Percentiles rank a stretch among this genome's conserved stretches.
These are phyloP conservation scores for Agrochola lychnidis DNA, from an alignment of 2,888 invertebrate species.

Conservation along the genomic window DNA sequence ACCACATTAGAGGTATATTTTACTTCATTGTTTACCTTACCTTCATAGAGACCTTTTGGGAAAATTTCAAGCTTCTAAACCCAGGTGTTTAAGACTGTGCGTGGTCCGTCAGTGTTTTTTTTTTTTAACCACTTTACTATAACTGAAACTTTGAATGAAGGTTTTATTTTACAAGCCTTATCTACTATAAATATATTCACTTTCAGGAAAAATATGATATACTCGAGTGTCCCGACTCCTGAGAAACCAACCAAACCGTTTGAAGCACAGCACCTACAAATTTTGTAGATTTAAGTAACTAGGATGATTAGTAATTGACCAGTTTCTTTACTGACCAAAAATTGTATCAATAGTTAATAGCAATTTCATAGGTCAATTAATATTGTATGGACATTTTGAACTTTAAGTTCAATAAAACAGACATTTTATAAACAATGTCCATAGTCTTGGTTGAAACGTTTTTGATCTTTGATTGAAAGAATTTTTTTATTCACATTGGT, in stretches of 20 bases:
- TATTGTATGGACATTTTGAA: conserved; percentile 1
- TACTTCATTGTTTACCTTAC: too few relatives aligned
- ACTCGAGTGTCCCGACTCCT: conserved; percentile 33
- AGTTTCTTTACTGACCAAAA: too few relatives aligned
- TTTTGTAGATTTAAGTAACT: not conserved
- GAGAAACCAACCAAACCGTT: conserved; percentile 28
- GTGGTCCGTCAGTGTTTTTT: too few relatives aligned
- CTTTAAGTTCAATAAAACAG: not conserved
- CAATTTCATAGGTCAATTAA: not conserved
- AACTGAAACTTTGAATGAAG: not conserved
- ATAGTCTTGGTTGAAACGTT: not conserved
- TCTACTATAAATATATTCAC: conserved; percentile 2
- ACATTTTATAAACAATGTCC: not conserved
- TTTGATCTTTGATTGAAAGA: not conserved
- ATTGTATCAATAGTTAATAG: too few relatives aligned
- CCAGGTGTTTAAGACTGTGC: too few relatives aligned
- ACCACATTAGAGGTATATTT: too few relatives aligned
- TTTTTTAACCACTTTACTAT: too few relatives aligned
- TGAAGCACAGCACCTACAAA: conserved; percentile 1
- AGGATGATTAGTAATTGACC: not conserved
- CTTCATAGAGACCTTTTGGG: too few relatives aligned
- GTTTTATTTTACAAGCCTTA: not conserved
- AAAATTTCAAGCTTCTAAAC: too few relatives aligned
- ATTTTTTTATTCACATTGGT: not conserved
- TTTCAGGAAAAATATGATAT: conserved; percentile 56